Evolutionary conservation across 2,888 invertebrate species (phyloP), one percentile per base, ranked within the genome.

Genomic region (Bimastos eiseni): DNA sequence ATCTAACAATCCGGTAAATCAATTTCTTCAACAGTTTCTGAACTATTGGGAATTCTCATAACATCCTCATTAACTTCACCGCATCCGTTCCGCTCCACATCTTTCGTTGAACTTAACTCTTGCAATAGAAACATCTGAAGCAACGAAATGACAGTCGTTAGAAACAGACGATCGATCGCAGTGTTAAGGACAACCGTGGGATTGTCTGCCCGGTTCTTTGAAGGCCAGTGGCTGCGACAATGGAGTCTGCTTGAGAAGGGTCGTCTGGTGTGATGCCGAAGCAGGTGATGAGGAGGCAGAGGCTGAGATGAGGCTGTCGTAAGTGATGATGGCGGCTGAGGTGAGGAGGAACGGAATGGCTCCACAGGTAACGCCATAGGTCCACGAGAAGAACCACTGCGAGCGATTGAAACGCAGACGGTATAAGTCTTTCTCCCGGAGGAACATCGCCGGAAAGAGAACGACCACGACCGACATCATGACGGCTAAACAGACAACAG

Each of bases 341-440:
- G 37, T 37, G 36, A 86, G 6, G 36, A 86, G 86, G 86, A 86
- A 86, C 1, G 86, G 86, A 86, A 86, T 34, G 33, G 86, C 3
- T 86, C 86, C 86, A 8, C 86, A 86, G 86, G 34, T 86, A 21
- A 86, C 36, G 36, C 86, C 86, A 24, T 86, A 86, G 21, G 86
- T 86, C 86, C 86, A 86, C 6, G 86, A 86, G 86, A 86, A 86
- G 86, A 36, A 86, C 86, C 86, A 86, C 36, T 86, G 34, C 36
- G 86, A 36, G 2, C 86, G 86, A 24, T 33, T 33, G 86, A 86
- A 86, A 30, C 86, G 86, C 33, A 86, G 86, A 24, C 86, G 86
- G 86, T 86, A 86, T 19, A 86, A 36, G 13, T 86, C 86, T 36
- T 34, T 86, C 86, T 86, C 86, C 15, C 36, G 86, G 13, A 86